Base-by-base conservation (phyloP, 2,113 vertebrate genomes). In the Takifugu flavidus region DNA sequence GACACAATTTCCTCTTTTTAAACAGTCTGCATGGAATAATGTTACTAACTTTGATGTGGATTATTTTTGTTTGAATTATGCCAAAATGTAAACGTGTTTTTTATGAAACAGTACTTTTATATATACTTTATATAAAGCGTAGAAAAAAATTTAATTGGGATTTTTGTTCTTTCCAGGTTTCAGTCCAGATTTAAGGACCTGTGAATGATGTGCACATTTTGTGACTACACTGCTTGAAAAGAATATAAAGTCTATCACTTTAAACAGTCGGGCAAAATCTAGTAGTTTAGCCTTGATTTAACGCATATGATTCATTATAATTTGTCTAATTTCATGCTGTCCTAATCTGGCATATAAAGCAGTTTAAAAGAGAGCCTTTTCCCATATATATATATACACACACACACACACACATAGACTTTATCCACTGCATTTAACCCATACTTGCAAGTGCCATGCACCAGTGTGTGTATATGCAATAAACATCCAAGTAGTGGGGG, bases 1-100 rank as follows among this genome's bases (percentile, higher is more conserved):
- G n/a, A 49, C 27, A 0, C 1, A n/a, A 47, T 57, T 53, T 29
- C 72, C 46, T 70, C 39, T 54, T 47, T 29, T 39, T 77, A 39
- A 39, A 39, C 69, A 59, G 60, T 46, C 63, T 13, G 46, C 65
- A 83, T 82, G 73, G 59, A 81, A 79, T 78, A 66, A 77, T 72
- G 57, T 75, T 53, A 78, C 75, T 82, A 82, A 76, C 53, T 62
- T 60, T 78, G 14, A 70, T 47, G 8, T 51, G 0, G 1, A n/a
- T 63, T 76, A 74, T 56, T 11, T 64, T 69, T 8, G 47, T 56
- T 8, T 42, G 25, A 51, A 65, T 65, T 66, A 58, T 69, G 59
- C 74, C 62, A 77, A 77, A 62, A 56, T 65, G 5, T 79, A 67
- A 53, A n/a, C 66, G 42, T 58, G 56, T 76, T 79, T 74, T 77